Conservation (phyloP, 1,140 invertebrate genomes). For the Lepidurus couesii region DNA sequence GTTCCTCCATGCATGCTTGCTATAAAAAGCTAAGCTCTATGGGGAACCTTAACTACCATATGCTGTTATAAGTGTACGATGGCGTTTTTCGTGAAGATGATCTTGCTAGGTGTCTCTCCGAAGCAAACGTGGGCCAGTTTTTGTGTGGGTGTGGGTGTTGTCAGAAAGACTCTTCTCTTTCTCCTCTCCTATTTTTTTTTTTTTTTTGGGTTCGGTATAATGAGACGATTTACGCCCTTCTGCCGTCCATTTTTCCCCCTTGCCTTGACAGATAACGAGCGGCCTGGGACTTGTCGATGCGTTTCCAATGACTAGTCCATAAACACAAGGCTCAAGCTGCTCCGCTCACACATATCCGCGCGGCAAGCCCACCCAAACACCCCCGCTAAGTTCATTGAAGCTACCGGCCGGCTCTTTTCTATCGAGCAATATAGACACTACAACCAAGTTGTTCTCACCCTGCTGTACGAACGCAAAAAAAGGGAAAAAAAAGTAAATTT, state of each 20-base stretch:
- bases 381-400: background rate
- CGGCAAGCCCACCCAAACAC: background rate
- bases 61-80: too few species aligned
- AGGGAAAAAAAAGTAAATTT: too few species aligned
- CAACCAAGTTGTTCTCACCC: too few species aligned
- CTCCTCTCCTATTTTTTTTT: background rate
- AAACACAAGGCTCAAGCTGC: conserved; percentile 14
- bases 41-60: too few species aligned
- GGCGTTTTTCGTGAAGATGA: too few species aligned
- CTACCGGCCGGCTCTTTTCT: conserved; percentile 1
- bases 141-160: background rate
- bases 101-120: too few species aligned
- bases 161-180: background rate
- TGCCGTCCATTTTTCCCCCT: conserved; percentile 18
- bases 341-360: background rate
- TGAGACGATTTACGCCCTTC: conserved; percentile 21
- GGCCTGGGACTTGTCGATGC: conserved; percentile 20
- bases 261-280: conserved; percentile 18
- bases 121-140: background rate
- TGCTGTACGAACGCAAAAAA: too few species aligned
- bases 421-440: too few species aligned
- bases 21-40: too few species aligned
- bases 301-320: conserved; percentile 22
- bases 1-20: too few species aligned
- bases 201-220: background rate